A percentile compares a stretch with the other conserved stretches of the same genome.
These are phyloP conservation scores for Biston stratarius DNA, from an alignment of 2,888 invertebrate species.

Conservation along the genomic window DNA sequence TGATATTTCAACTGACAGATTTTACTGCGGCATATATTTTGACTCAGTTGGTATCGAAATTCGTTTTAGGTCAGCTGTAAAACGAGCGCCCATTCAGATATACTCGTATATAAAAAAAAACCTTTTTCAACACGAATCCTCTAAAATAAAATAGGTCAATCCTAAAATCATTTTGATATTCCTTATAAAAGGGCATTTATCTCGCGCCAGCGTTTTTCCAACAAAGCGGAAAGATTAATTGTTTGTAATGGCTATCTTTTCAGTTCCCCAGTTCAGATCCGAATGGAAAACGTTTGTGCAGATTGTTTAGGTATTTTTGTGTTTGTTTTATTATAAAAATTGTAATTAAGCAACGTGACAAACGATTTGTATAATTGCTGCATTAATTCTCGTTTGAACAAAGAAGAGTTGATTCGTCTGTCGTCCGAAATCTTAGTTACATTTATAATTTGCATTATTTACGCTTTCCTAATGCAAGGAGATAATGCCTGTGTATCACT, in stretches of 20 bases:
- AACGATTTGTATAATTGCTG: too few species aligned
- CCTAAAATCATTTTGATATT: conserved; percentile 33
- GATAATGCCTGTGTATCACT: too few species aligned
- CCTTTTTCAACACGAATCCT: conserved; percentile 2
- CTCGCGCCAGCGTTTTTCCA: conserved; percentile 35
- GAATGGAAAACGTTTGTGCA: conserved; percentile 26
- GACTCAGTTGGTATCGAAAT: too few species aligned
- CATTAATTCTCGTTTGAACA: too few species aligned
- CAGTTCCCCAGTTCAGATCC: conserved; percentile 25
- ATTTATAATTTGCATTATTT: too few species aligned
- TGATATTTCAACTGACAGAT: too few species aligned
- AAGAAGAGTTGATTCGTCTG: too few species aligned
- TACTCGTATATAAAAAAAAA: neutral
- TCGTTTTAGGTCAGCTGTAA: too few species aligned
- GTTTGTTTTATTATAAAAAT: conserved; percentile 14
- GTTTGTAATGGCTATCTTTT: conserved; percentile 38
- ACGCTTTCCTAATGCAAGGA: too few species aligned
- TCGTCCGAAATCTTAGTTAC: too few species aligned
- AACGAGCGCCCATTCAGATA: too few species aligned
- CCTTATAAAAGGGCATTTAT: conserved; percentile 37
- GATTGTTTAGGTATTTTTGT: conserved; percentile 24
- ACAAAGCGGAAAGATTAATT: conserved; percentile 45
- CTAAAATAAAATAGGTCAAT: conserved; percentile 31
- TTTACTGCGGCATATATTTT: too few species aligned
- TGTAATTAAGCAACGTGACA: neutral